Evolutionary conservation across 23 tunicate genomes (phyloP).

Genomic region (Phallusia fumigata): DNA sequence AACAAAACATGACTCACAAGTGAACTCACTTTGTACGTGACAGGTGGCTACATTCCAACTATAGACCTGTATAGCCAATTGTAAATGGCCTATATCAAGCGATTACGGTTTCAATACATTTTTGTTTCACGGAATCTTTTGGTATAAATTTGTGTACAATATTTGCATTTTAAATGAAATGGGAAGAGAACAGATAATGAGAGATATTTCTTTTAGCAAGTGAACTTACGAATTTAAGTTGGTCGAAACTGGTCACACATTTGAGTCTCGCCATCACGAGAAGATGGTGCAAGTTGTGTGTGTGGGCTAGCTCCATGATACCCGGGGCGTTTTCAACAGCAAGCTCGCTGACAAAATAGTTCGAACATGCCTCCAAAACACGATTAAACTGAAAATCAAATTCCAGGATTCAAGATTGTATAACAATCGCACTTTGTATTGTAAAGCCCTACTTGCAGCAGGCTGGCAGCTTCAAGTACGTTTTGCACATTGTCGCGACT

Average conservation of each 20-base stretch:
- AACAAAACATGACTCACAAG: background rate
- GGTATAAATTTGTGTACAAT: no score
- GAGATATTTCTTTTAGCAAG: no score
- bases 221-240: constrained; percentile 31
- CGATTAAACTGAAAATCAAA: constrained; percentile 29
- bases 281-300: constrained; percentile 34
- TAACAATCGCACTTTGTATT: background rate
- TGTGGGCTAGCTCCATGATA: constrained; percentile 65
- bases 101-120: no score
- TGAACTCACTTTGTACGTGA: background rate
- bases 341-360: constrained; percentile 53
- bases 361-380: constrained; percentile 71
- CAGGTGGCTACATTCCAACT: no score
- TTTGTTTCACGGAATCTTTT: no score
- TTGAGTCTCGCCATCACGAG: constrained; percentile 48
- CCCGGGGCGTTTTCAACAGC: constrained; percentile 73
- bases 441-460: constrained; percentile 39
- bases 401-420: background rate
- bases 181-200: no score
- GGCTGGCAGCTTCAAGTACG: constrained; percentile 65
- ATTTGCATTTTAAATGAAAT: no score
- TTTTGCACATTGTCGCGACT: constrained; percentile 46
- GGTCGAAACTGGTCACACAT: constrained; percentile 55
- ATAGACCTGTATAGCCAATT: no score
- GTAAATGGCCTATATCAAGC: no score